Conservation (phyloP, 2,797 vertebrate species). For the Okamejei kenojei region DNA sequence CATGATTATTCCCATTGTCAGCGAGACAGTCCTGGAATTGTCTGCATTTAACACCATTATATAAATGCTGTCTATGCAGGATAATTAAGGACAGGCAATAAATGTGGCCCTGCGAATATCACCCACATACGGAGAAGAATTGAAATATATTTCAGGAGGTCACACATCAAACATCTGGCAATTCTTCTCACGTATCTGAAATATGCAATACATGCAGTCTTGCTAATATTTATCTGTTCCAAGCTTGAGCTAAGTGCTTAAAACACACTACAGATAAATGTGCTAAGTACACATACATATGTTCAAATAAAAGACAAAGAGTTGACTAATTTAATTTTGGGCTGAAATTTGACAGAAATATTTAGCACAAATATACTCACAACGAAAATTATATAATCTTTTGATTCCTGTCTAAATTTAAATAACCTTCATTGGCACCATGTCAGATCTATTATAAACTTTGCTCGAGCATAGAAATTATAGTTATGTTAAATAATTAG, state of each 20-base stretch:
- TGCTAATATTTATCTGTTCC: too few relatives aligned
- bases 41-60: background rate
- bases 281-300: too few relatives aligned
- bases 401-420: background rate
- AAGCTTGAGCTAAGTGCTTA: too few relatives aligned
- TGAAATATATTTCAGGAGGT: too few relatives aligned
- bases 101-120: too few relatives aligned
- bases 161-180: too few relatives aligned
- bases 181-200: too few relatives aligned
- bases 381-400: background rate
- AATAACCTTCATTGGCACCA: background rate
- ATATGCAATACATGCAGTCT: too few relatives aligned
- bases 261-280: too few relatives aligned
- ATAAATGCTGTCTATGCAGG: background rate
- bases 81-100: background rate
- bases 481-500: background rate
- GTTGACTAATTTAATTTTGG: background rate
- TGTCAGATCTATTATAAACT: background rate
- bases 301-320: too few relatives aligned
- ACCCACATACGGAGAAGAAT: too few relatives aligned
- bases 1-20: too few relatives aligned
- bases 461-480: background rate
- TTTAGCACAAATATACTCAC: background rate
- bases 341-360: background rate
- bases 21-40: background rate